phyloP scores from a whole-genome alignment of 2,888 invertebrate species.

The Nematopogon swammerdamellus region DNA sequence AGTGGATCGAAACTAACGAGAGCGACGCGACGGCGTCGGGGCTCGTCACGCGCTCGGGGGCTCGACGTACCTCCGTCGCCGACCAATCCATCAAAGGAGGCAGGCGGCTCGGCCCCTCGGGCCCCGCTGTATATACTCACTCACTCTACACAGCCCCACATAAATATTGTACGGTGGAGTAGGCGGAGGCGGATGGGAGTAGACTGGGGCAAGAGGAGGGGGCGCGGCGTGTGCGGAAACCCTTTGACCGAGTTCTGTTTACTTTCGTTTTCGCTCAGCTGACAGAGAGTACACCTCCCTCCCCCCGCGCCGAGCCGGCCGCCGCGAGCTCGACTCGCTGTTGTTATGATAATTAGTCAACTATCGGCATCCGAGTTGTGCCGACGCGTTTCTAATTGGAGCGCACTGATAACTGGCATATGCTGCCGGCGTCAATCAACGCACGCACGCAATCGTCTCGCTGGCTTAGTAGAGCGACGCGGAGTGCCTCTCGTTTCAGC shows the following conservation, averaged over 20 bases:
- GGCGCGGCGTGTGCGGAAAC: slow-evolving; percentile 41
- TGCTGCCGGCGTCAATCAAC: neutral
- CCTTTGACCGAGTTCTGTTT: slow-evolving; percentile 60
- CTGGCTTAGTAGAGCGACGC: neutral
- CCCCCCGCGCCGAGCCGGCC: slow-evolving; percentile 33
- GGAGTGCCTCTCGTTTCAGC: neutral
- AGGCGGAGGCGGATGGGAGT: neutral
- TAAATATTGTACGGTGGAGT: slow-evolving; percentile 38
- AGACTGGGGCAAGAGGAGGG: slow-evolving; percentile 3
- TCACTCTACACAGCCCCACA: slow-evolving; percentile 33
- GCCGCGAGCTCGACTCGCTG: slow-evolving; percentile 11
- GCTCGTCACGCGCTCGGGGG: neutral
- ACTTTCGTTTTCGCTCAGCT: slow-evolving; percentile 60
- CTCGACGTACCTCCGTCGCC: slow-evolving; percentile 23
- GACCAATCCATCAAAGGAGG: slow-evolving; percentile 53
- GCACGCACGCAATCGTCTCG: neutral
- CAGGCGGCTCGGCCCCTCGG: slow-evolving; percentile 33
- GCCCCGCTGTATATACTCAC: slow-evolving; percentile 23
- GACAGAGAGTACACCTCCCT: slow-evolving; percentile 29
- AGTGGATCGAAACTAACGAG: slow-evolving; percentile 41
- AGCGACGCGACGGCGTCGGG: slow-evolving; percentile 30
- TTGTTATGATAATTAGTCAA: slow-evolving; percentile 54
- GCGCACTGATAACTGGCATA: slow-evolving; percentile 1
- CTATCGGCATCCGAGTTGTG: slow-evolving; percentile 21
- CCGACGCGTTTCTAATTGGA: neutral